Base-by-base conservation (phyloP, 2,113 vertebrate genomes). In the Clarias macrocephalus region DNA sequence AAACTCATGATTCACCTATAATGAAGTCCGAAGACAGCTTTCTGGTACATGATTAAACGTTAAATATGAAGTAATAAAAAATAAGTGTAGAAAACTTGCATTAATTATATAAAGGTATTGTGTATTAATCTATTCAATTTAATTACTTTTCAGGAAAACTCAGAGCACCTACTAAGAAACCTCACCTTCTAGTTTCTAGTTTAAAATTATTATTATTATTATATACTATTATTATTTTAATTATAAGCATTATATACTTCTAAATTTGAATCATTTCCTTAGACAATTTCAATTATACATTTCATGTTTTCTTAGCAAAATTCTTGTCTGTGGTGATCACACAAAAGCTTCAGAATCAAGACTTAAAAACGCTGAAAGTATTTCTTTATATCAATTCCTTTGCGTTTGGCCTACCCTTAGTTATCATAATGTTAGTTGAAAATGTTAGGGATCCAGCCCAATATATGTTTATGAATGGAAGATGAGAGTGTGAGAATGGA, bases 291-390 rank as follows among this genome's bases (percentile, higher is more conserved):
- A 16, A 77, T 54, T 25, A 28, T 7, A 77, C 8, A 0, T 30
- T 79, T 80, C 18, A 28, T 80, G 54, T 81, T 62, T 62, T 81
- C 21, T 9, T 2, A 62, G 10, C 9, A 81, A 21, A 80, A 42
- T 81, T 60, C 19, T 62, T 62, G 77, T 33, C 28, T 30, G 77
- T 62, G 25, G 79, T 60, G 37, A 81, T 81, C 79, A 81, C 30
- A 25, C 30, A 62, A 23, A 37, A 23, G 19, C 30, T 80, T 60
- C 28, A 81, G 10, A 62, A 42, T 62, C 1, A 33, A 33, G 18
- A 80, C 3, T 9, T 1, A 56, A 79, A 77, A 18, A 77, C 0
- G 1, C 75, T 23, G 30, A 80, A 48, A 2, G 11, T 80, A 42
- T 81, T 37, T 57, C 9, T 60, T 60, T 37, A 62, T 37, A 59